Base-by-base conservation (phyloP, 2,797 vertebrate species). In the Tragelaphus eurycerus region DNA sequence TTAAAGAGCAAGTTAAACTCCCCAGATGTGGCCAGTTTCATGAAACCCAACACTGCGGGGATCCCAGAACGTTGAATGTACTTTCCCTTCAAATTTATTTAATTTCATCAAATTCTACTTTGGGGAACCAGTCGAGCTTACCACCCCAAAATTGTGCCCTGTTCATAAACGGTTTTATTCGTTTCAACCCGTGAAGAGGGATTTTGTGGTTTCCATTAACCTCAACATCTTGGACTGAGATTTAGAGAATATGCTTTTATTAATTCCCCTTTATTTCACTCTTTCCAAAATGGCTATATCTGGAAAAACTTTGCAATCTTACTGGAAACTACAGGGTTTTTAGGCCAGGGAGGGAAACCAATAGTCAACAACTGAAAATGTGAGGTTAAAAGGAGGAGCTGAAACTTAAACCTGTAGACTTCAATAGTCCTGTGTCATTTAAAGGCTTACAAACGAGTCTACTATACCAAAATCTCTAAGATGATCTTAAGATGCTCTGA, bases 191-290 rank as follows among this genome's bases (percentile, higher is more conserved):
- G 6, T 76, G 64, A 78, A 86, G 90, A 85, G 79, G 62, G 89
- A 59, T 43, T 96, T 95, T 96, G 97, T 97, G 95, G 94, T 96
- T 98, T 97, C 89, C 93, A 81, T 89, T 96, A 97, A 95, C 89
- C 95, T 97, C 92, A 96, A 60, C 92, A 89, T 85, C 79, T 97
- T 97, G 88, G 87, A 97, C 89, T 43, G 46, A 83, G 92, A 55
- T 74, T 94, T 84, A 96, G 55, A 95, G 96, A 97, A 97, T 96
- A 97, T 59, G 55, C 81, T 95, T 96, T 95, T 96, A 96, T 93
- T 97, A 97, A 97, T 98, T 98, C 95, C 59, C 97, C 84, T 94
- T 97, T 97, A 96, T 90, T 97, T 97, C 82, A 97, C 81, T 84
- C 84, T 97, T 97, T 96, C 82, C 94, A 97, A 96, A 87, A 96